phyloP scores from a whole-genome alignment of 2,113 vertebrate genomes.

The Passer montanus region DNA sequence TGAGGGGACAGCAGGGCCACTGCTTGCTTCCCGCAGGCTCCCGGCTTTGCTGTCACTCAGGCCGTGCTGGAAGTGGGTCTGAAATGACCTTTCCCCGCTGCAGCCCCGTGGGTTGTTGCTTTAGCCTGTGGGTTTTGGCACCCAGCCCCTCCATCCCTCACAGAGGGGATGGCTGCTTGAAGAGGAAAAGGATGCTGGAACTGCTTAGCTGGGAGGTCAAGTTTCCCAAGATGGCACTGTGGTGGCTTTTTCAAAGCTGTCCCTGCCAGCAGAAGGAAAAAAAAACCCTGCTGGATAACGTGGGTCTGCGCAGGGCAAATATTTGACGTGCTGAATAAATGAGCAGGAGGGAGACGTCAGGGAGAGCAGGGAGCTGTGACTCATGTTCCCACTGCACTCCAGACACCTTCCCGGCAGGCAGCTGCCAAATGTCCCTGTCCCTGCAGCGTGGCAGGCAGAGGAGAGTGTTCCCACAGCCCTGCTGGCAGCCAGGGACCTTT shows the following conservation, averaged over 20 bases:
- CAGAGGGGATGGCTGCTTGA: neutral
- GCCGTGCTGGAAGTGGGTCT: neutral
- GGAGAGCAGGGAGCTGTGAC: constrained; percentile 16
- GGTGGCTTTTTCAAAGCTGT: neutral
- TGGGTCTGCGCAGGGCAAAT: neutral
- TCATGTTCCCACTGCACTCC: constrained; percentile 12
- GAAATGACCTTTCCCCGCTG: neutral
- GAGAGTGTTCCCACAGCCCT: neutral
- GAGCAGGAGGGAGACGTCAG: constrained; percentile 39
- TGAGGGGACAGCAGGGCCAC: neutral
- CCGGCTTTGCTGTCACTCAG: neutral
- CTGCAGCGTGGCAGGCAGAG: neutral
- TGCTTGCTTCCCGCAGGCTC: neutral
- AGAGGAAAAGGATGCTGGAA: neutral
- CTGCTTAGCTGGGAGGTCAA: neutral
- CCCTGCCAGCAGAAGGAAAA: neutral
- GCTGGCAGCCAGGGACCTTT: neutral
- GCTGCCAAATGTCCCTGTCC: neutral
- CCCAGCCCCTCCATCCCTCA: neutral
- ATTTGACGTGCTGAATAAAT: constrained; percentile 42
- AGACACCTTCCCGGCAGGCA: constrained; percentile 35
- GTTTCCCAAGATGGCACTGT: constrained; percentile 55
- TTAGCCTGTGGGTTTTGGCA: neutral
- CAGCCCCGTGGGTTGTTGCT: neutral
- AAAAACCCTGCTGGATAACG: neutral